Conservation (phyloP, 2,113 vertebrate genomes). For the Cepphus grylle region DNA sequence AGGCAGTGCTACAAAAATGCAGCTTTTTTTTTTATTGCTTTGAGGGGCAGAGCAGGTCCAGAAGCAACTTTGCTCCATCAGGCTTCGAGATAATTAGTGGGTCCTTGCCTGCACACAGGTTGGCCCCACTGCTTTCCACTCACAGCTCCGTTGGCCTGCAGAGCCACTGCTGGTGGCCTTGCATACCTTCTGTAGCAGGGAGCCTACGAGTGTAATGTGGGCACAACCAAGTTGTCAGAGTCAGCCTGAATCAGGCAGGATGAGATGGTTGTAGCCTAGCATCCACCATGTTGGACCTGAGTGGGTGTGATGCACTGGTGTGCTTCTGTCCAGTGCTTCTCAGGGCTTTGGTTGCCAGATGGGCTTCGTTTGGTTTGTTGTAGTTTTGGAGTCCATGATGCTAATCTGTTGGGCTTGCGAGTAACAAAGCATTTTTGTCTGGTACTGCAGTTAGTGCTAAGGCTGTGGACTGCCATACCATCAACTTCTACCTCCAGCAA, state of each 20-base stretch:
- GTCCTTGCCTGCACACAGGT: background rate
- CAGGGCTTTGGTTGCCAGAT: background rate
- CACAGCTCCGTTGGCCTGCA: background rate
- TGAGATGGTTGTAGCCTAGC: background rate
- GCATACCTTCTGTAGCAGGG: background rate
- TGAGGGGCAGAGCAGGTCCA: background rate
- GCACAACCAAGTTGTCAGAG: background rate
- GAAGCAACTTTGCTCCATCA: background rate
- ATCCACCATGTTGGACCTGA: fast-evolving
- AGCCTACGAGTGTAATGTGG: background rate
- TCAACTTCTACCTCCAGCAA: background rate
- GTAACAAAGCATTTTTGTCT: background rate
- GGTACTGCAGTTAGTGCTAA: background rate
- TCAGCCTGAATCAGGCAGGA: background rate
- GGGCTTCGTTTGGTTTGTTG: background rate
- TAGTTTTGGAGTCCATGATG: background rate
- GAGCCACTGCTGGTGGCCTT: background rate
- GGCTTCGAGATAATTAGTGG: background rate
- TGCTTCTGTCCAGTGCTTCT: background rate
- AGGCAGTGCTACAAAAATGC: background rate
- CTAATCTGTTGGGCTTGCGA: background rate
- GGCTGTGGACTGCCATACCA: background rate
- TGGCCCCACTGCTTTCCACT: background rate
- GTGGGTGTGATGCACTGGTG: background rate
- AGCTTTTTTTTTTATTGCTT: background rate